Evolutionary conservation across 2,113 vertebrate species (phyloP), one percentile per base, ranked within the genome.

Genomic region (Lontra canadensis): DNA sequence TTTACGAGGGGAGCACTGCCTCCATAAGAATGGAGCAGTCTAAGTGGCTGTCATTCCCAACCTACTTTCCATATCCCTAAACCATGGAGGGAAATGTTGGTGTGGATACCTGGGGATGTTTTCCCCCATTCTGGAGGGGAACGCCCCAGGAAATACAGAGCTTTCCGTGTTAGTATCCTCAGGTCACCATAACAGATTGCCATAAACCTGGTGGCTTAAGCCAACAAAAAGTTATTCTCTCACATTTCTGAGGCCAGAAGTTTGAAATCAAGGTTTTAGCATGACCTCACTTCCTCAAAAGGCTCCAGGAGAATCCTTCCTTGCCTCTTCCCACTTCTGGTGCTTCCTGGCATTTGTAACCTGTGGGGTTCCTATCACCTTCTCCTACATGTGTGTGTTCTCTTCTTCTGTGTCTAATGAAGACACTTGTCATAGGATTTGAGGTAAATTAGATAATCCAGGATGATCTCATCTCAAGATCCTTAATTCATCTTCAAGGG

Each of bases 381-480:
- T 44, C 36, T 49, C 17, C 9, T 10, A 5, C 3, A 0, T n/a
- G 34, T 61, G n/a, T 49, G 29, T 83, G 69, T 96, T 57, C 44
- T 93, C 52, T 74, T 88, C 57, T 23, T 93, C 59, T 57, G 20
- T 95, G 55, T 91, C 36, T 84, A 31, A 31, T 31, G 55, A 42
- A 65, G 65, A 61, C 31, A 49, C 2, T 81, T 90, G 47, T 36
- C 23, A 34, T 52, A 57, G 52, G 23, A 76, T 90, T 90, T 67
- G 63, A 47, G 39, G 23, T 82, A 31, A n/a, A 18, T 55, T 15
- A 12, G 81, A 74, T 91, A 36, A 90, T 63, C 67, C 49, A 76
- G 29, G n/a, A 55, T 83, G 74, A 36, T 93, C 34, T 87, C 61
- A 47, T 94, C 42, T 93, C 44, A 96, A 85, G 44, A 86, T 82